Conservation (phyloP, 2,113 vertebrate species). For the Dicerorhinus sumatrensis region DNA sequence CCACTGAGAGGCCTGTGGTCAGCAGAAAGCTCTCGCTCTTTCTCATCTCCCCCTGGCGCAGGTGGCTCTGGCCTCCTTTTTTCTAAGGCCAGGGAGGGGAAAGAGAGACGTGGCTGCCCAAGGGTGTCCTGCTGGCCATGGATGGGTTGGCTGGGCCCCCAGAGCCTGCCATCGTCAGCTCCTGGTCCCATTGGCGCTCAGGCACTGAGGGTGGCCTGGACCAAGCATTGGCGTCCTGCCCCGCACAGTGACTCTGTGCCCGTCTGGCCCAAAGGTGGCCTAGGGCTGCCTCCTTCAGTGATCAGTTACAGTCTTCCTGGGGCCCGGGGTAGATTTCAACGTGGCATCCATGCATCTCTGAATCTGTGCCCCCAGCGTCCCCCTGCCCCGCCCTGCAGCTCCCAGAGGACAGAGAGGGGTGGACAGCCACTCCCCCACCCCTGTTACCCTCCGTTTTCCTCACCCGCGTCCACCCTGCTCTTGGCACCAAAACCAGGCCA, state of each 20-base stretch:
- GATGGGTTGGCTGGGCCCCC: neutral
- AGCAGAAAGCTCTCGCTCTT: neutral
- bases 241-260: neutral
- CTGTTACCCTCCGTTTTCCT: rapidly evolving
- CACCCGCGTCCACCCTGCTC: conserved; percentile 4
- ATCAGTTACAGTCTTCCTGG: neutral
- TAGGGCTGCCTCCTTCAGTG: neutral
- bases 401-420: neutral
- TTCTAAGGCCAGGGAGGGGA: neutral
- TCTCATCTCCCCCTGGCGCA: neutral
- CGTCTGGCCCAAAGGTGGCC: neutral
- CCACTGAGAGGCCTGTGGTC: neutral
- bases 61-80: conserved; percentile 20
- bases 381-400: neutral
- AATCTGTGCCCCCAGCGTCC: neutral
- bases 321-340: neutral
- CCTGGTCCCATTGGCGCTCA: neutral
- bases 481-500: conserved; percentile 45
- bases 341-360: neutral
- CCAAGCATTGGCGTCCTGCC: too few relatives aligned
- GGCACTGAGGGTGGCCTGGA: neutral
- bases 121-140: neutral
- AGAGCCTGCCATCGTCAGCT: neutral
- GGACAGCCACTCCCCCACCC: neutral
- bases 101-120: neutral